Evolutionary conservation across 1,140 invertebrate species (phyloP), one percentile per base, ranked within the genome.

Genomic region (Megalopta genalis): DNA sequence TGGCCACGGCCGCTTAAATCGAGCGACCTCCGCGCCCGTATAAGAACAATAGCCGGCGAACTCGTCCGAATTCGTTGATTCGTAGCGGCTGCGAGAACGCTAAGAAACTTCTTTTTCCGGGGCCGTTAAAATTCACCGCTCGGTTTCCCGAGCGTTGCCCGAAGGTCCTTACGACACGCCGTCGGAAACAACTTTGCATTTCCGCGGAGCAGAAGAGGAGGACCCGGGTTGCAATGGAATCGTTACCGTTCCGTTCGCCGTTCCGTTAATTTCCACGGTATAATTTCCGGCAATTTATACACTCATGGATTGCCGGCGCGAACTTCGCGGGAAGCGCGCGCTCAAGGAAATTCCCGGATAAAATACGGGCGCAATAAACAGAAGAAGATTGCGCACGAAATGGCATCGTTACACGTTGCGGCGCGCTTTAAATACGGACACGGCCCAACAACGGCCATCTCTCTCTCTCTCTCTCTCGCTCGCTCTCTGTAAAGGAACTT

Each of bases 331-430:
- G 59, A 39, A 72, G 46, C 67, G 67, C 16, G 59, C 32, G 32
- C 46, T 54, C 37, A 62, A 77, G 76, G 67, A 77, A 71, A 77
- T 64, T 54, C 76, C 76, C n/a, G 63, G 76, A 69, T 77, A 72
- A 77, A 71, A 77, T 77, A 77, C 68, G 59, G 68, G 32, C 76
- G 76, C 76, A 77, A 71, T 77, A 77, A 77, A 77, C 68, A 77
- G 67, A 63, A 52, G 76, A 77, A 77, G 59, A 77, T 77, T 72
- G 46, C 68, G 39, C 68, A 64, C 68, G 68, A 64, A 77, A 77
- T 71, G 59, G 68, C 68, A 64, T 77, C 76, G 68, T 77, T 77
- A 77, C 68, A 71, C 32, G 59, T 18, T 77, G 57, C 75, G 37
- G 54, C 57, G 46, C 21, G 25, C 76, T 63, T 77, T 71, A 71